Base-by-base conservation (phyloP, 2,797 vertebrate species). In the Amazonetta brasiliensis region DNA sequence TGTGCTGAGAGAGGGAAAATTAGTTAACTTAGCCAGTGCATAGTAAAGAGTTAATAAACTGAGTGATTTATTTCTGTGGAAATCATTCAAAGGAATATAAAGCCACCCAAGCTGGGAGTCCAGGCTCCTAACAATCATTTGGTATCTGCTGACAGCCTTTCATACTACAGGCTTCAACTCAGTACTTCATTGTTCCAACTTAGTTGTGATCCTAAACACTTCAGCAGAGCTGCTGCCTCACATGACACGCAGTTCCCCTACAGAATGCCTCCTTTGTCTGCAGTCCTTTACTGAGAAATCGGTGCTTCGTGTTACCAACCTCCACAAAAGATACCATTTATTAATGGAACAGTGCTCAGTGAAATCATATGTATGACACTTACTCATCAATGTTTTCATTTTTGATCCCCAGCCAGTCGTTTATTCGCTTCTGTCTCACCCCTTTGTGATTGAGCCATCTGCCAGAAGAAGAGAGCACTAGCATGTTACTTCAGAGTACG, bases 401-500 rank as follows among this genome's bases (percentile, higher is more conserved):
- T 97, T 98, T 99, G 97, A 99, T 99, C 76, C 99, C 99, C 68
- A 99, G 98, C 99, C 99, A 99, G 94, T 99, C 99, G 2, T 99
- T 99, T 94, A 99, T 99, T 97, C 98, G 98, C 98, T 99, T 99
- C 98, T 99, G 99, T 93, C 99, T 98, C 69, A 99, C 99, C 69
- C 99, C 99, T 98, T 99, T 99, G 98, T 99, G 99, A 96, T 98
- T 99, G 95, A 99, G 99, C 99, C 99, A 99, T 94, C 99, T 99
- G 98, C 81, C 94, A 95, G 95, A 93, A 97, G 72, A 95, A 97
- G 46, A 96, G 35, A 62, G 55, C 35, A 75, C 86, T 41, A 74
- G 75, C 13, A 80, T 9, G 26, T 94, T 79, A 90, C 79, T 86
- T 93, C 26, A 85, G 75, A 87, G 48, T 33, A 89, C 0, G 4